Evolutionary conservation across 2,888 invertebrate species (phyloP).

Genomic region (Pristionchus entomophagus): DNA sequence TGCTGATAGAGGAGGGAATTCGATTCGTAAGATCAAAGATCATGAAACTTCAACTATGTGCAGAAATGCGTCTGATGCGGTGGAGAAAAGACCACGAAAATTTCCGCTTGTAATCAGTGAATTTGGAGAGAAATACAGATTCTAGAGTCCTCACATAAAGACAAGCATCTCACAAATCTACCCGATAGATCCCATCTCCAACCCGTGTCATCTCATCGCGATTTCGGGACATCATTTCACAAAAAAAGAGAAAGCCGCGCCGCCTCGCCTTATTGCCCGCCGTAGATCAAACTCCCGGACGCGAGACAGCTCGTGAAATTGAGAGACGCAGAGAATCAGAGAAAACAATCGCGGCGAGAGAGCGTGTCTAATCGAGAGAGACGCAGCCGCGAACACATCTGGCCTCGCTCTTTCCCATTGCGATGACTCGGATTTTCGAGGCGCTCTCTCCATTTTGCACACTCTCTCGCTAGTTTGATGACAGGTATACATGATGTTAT

Average conservation of each 20-base stretch:
- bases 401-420: no score
- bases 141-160: no score
- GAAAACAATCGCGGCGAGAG: background rate
- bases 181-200: background rate
- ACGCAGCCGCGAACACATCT: background rate
- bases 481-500: slow-evolving; percentile 35
- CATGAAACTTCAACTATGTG: no score
- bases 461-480: background rate
- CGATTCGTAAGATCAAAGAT: no score
- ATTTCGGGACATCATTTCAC: background rate
- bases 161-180: background rate
- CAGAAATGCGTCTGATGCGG: no score
- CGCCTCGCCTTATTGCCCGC: background rate
- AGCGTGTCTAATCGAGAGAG: slow-evolving; percentile 8
- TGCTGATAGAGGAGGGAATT: background rate
- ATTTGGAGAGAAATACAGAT: no score
- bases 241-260: background rate
- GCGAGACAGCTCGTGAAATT: background rate
- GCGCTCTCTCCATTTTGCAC: background rate
- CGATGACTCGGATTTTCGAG: no score
- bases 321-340: background rate
- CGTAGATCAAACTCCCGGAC: background rate
- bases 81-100: no score
- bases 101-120: no score
- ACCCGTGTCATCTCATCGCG: background rate